A percentile compares a stretch with the other conserved stretches of the same genome.
Conservation (phyloP, 2,113 vertebrate genomes). For the Antechinus stuartii region DNA sequence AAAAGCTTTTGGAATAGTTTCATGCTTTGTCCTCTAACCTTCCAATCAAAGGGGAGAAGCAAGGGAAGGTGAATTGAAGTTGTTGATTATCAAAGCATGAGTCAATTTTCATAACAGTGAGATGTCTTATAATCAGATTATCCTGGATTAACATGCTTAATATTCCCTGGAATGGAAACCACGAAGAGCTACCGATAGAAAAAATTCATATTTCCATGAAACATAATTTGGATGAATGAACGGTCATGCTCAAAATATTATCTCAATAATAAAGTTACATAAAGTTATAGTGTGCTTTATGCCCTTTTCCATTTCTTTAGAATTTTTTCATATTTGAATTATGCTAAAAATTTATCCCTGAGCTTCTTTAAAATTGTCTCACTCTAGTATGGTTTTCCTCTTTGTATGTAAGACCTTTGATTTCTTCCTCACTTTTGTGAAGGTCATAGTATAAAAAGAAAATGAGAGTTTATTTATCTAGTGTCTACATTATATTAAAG, state of each 20-base stretch:
- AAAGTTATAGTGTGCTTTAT: neutral
- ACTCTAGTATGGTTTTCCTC: neutral
- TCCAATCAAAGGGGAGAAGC: neutral
- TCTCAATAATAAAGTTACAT: neutral
- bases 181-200: neutral
- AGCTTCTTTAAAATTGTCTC: too few relatives aligned
- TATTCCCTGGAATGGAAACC: neutral
- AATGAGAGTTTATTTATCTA: too few relatives aligned
- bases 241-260: neutral
- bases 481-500: too few relatives aligned
- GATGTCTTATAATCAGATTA: neutral
- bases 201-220: neutral
- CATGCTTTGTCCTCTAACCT: neutral
- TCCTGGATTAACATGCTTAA: neutral
- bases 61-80: neutral
- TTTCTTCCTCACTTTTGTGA: too few relatives aligned
- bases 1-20: neutral
- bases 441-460: too few relatives aligned
- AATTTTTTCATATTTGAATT: neutral
- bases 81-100: neutral
- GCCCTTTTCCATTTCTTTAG: neutral
- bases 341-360: neutral
- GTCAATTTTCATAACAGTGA: neutral
- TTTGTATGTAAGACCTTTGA: too few relatives aligned
- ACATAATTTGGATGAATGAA: neutral